Base-by-base conservation (phyloP, 2,888 invertebrate species). In the Pilophorus perplexus region DNA sequence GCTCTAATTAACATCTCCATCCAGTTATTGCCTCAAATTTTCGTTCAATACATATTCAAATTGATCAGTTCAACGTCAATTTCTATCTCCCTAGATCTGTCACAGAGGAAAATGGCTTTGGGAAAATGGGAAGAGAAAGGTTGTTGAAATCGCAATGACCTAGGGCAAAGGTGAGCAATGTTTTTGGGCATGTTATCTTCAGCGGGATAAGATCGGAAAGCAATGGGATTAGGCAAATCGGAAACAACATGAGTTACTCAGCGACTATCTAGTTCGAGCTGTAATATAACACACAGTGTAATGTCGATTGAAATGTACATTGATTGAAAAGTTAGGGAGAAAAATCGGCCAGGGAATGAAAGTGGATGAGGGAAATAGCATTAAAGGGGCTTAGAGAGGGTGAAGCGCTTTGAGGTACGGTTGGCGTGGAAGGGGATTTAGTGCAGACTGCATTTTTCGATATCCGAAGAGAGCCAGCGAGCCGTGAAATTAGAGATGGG, bases 401-500 rank as follows among this genome's bases (percentile, higher is more conserved):
- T 20, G 20, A 22, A 33, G 46, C 6, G 46, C 48, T 48, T 28
- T 28, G 44, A 62, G 48, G 27, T 20, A 28, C 33, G 46, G 28
- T 18, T 16, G 14, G 62, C 33, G 46, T n/a, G 46, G 46, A n/a
- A 46, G 40, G 62, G 62, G 62, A 62, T 62, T 62, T 62, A 62
- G 62, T 48, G 62, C 62, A 62, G 62, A 62, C 62, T 62, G 62
- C 62, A 62, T 62, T 62, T 62, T 62, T 62, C 62, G 62, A 62
- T 62, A 62, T 62, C 62, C 38, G 62, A 46, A 62, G 33, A 33
- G 46, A 62, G 27, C 48, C 62, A 33, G 62, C 48, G 62, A 48
- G 62, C 46, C 62, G 62, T 62, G 62, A 62, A 62, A 62, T 62
- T 62, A 62, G 62, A 62, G 62, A 62, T 48, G 62, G 62, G 46